Percentiles rank a stretch among this genome's conserved stretches.
Conservation (phyloP, 2,797 vertebrate genomes). For the Epinephelus malabaricus region DNA sequence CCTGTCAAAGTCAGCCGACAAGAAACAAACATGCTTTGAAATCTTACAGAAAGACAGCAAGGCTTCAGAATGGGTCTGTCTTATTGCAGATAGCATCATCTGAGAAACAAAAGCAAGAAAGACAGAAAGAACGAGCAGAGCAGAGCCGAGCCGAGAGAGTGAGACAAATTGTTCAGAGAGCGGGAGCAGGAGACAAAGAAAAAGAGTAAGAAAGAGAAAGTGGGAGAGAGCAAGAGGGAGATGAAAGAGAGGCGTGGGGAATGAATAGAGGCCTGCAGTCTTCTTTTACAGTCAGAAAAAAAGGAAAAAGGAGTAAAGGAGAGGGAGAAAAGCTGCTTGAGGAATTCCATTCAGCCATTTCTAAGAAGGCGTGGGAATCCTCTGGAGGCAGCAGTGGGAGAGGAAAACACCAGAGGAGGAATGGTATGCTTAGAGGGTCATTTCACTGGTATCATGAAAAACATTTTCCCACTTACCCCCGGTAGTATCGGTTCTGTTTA, state of each 20-base stretch:
- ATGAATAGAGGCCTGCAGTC: conserved; percentile 46
- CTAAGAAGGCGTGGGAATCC: conserved; percentile 64
- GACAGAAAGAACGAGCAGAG: conserved; percentile 10
- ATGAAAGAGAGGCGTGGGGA: conserved; percentile 54
- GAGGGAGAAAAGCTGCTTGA: conserved; percentile 52
- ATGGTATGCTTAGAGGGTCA: conserved; percentile 19
- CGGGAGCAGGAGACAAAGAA: conserved; percentile 14
- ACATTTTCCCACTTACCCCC: not conserved
- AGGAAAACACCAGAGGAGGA: conserved; percentile 8
- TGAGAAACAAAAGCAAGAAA: not conserved
- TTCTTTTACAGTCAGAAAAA: conserved; percentile 36
- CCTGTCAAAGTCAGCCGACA: conserved; percentile 50
- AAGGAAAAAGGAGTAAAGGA: not conserved
- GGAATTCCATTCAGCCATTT: conserved; percentile 72
- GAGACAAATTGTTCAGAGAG: conserved; percentile 15
- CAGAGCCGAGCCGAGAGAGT: not conserved
- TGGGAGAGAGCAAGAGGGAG: conserved; percentile 13
- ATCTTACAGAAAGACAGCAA: conserved; percentile 11
- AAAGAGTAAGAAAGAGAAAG: conserved; percentile 8
- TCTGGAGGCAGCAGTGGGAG: not conserved
- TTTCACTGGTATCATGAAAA: not conserved
- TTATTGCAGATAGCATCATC: not conserved
- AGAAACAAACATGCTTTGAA: conserved; percentile 4
- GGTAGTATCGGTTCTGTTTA: not conserved
- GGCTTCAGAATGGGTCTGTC: conserved; percentile 20